Evolutionary conservation across 2,888 invertebrate species (phyloP).

Genomic region (Thereva unica): DNA sequence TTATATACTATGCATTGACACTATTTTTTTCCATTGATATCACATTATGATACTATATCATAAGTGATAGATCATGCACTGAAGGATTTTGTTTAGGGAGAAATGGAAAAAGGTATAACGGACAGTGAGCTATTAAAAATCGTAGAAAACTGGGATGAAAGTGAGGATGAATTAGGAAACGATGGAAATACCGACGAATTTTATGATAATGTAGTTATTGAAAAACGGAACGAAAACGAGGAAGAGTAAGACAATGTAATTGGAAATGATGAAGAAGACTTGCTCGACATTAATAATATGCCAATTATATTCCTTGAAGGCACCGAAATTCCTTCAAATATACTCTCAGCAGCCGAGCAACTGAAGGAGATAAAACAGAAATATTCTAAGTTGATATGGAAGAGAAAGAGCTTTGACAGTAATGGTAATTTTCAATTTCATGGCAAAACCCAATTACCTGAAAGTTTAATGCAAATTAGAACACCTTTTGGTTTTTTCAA

Average conservation of each 20-base stretch:
- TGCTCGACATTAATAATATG: not conserved
- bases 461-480: not conserved
- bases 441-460: not conserved
- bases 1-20: no score
- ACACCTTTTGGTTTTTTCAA: not conserved
- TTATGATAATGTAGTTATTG: constrained; percentile 1
- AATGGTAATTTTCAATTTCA: not conserved
- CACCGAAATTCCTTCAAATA: not conserved
- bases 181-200: not conserved
- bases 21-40: no score
- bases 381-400: not conserved
- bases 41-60: no score
- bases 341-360: not conserved
- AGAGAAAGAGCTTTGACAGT: not conserved
- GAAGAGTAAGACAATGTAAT: not conserved
- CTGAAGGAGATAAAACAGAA: constrained; percentile 3
- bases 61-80: no score
- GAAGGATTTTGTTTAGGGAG: no score
- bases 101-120: no score
- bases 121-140: no score
- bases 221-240: not conserved
- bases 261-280: not conserved
- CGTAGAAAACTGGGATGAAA: no score
- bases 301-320: not conserved
- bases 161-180: no score